Conservation (phyloP, 2,888 invertebrate genomes). For the Nemurella pictetii region DNA sequence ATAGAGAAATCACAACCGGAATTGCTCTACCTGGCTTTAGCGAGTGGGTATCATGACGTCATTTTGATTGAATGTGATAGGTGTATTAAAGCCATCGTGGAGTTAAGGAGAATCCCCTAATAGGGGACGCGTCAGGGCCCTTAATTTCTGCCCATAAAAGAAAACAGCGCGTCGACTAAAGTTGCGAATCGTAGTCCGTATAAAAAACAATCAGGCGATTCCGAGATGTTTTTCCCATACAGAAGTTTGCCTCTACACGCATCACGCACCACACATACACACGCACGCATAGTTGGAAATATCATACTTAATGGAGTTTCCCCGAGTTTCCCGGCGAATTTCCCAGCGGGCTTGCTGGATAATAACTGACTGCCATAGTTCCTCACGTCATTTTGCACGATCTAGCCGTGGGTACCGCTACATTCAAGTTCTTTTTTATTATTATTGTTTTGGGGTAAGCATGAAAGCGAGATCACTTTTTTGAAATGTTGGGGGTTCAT, state of each 20-base stretch:
- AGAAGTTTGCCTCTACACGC: not conserved
- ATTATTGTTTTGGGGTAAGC: not conserved
- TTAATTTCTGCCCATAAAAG: too few species aligned
- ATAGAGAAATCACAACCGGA: too few species aligned
- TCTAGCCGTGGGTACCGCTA: not conserved
- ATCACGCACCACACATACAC: not conserved
- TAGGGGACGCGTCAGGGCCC: too few species aligned
- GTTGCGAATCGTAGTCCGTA: not conserved
- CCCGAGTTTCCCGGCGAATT: not conserved
- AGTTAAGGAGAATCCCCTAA: too few species aligned
- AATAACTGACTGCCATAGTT: not conserved
- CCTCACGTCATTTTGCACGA: not conserved
- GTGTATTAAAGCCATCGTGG: too few species aligned
- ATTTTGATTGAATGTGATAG: too few species aligned
- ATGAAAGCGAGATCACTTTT: too few species aligned
- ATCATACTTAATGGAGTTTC: not conserved
- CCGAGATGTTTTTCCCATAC: not conserved
- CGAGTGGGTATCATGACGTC: too few species aligned
- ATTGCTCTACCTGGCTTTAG: too few species aligned
- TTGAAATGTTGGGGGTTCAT: too few species aligned
- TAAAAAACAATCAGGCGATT: not conserved
- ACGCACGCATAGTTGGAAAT: not conserved
- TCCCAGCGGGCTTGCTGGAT: not conserved
- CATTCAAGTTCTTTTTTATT: not conserved
- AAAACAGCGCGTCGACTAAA: too few species aligned